phyloP scores from a whole-genome alignment of 2,797 vertebrate species.

The Schizothorax lantsangensis region DNA sequence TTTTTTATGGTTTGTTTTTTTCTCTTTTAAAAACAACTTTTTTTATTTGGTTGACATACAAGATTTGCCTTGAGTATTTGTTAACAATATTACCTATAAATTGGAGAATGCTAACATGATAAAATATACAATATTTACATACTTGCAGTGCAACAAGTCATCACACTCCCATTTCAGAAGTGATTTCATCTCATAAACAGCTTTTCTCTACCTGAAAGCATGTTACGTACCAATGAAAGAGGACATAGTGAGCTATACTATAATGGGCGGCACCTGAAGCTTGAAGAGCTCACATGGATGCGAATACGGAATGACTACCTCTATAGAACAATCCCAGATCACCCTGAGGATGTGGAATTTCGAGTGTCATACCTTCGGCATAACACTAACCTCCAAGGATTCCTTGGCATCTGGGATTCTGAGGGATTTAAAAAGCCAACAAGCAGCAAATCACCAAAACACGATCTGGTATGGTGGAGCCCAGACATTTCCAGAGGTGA shows the following conservation, averaged over 20 bases:
- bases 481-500: constrained; percentile 12
- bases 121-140: constrained; percentile 1
- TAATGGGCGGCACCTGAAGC: neutral
- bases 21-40: neutral
- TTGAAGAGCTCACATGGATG: neutral
- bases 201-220: neutral
- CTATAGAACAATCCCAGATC: neutral
- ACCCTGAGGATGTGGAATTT: constrained; percentile 7
- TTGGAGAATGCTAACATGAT: neutral
- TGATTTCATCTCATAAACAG: neutral
- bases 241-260: neutral
- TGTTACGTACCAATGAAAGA: constrained; percentile 6
- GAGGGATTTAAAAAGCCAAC: constrained; percentile 27
- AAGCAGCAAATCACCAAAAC: too few species aligned
- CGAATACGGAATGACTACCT: neutral
- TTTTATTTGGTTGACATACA: neutral
- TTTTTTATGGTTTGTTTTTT: too few species aligned
- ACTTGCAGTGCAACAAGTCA: neutral
- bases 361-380: constrained; percentile 21
- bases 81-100: neutral
- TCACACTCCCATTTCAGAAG: neutral
- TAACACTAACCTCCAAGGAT: constrained; percentile 35
- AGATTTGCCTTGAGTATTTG: neutral
- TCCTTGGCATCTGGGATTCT: constrained; percentile 20
- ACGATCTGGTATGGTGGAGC: constrained; percentile 45